Base-by-base conservation (phyloP, 2,797 vertebrate species). In the Pseudochirops cupreus region DNA sequence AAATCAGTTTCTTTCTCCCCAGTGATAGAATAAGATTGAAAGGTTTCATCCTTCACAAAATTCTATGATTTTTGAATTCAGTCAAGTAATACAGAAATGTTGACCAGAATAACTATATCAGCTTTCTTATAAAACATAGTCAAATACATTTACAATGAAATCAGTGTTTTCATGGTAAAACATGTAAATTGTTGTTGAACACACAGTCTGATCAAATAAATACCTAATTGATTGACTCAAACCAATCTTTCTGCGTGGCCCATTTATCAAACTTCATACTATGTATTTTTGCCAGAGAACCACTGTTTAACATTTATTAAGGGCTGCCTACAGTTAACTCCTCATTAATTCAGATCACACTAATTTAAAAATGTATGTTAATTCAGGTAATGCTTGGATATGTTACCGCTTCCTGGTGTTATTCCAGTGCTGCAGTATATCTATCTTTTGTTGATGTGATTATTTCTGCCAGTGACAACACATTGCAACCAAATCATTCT, bases 291-390 rank as follows among this genome's bases (percentile, higher is more conserved):
- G 39, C 0, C 2, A 0, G 7, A 57, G 91, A 92, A n/a, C 50
- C 87, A 10, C 46, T 56, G 24, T 24, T 24, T 28, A 33, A 87
- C 11, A 59, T 58, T 62, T 62, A 62, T 67, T 67, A 16, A 2
- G 4, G 3, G 11, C 1, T 53, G 4, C n/a, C 29, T 0, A 5
- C 29, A 18, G 9, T 3, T 39, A 13, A 14, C 14, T 67, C 39
- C 57, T 14, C 14, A 28, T 0, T 18, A 14, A 18, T 0, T 0
- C 33, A 95, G 46, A 31, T 0, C 0, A 52, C 14, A 4, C 9
- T 14, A 28, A 1, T 21, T 54, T 12, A 0, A 0, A 62, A 33
- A 3, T 0, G 4, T 92, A 2, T 58, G 57, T 56, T n/a, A 26
- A 33, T 91, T 18, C 3, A 12, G 18, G 33, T 67, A n/a, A n/a